A percentile compares a stretch with the other conserved stretches of the same genome.
Conservation (phyloP, 2,113 vertebrate species). For the Henicopernis longicauda region DNA sequence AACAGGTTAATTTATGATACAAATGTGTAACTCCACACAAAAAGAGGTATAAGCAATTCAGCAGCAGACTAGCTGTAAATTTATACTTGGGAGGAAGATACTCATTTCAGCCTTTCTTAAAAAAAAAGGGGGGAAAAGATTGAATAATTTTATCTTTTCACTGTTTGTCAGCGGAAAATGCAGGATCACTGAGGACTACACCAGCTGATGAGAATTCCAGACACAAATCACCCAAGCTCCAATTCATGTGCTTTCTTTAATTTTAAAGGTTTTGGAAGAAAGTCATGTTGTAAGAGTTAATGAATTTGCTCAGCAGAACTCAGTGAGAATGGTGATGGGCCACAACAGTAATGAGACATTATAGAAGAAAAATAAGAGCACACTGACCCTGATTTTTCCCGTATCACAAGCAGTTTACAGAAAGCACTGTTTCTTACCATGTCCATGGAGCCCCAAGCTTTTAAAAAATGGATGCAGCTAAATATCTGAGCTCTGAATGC, state of each 20-base stretch:
- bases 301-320: not conserved
- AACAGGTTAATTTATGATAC: slow-evolving; percentile 28
- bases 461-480: not conserved
- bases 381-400: not conserved
- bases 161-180: not conserved
- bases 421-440: not conserved
- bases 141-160: not conserved
- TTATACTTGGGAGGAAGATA: not conserved
- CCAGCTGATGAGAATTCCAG: not conserved
- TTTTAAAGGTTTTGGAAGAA: not conserved
- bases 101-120: not conserved
- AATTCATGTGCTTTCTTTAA: not conserved
- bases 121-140: rapidly evolving
- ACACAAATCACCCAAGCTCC: not conserved
- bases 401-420: not conserved
- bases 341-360: not conserved
- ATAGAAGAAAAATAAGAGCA: not conserved
- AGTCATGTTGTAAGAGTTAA: not conserved
- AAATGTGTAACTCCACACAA: not conserved
- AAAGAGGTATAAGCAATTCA: not conserved
- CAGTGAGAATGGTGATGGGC: not conserved
- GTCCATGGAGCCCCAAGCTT: not conserved
- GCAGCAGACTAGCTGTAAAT: not conserved
- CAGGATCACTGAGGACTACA: not conserved
- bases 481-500: not conserved